A percentile compares a stretch with the other conserved stretches of the same genome.
Conservation (phyloP, 2,888 invertebrate species). For the Galerucella nymphaeae region DNA sequence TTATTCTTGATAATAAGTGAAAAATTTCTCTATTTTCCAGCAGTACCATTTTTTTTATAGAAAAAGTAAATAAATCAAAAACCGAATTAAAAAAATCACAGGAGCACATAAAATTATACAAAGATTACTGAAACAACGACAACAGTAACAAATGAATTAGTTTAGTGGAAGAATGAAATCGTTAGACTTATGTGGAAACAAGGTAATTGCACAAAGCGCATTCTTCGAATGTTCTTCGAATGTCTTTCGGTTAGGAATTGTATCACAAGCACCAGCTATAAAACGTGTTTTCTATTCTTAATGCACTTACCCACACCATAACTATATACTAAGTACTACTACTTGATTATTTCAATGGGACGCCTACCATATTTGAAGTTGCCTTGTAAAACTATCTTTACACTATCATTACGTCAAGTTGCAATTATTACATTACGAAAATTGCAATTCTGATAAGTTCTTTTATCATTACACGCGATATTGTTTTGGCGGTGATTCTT, state of each 20-base stretch:
- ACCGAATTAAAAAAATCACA: conserved; percentile 5
- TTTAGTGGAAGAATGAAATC: conserved; percentile 35
- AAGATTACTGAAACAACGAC: conserved; percentile 12
- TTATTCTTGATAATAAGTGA: too few species aligned
- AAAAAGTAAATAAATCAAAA: not conserved
- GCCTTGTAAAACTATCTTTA: conserved; percentile 19
- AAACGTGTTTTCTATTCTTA: conserved; percentile 49
- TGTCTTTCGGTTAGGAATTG: conserved; percentile 46
- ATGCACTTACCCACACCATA: conserved; percentile 49
- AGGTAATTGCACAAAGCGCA: conserved; percentile 41
- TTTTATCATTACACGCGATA: not conserved
- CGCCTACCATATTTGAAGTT: conserved; percentile 44
- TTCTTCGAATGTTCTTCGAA: conserved; percentile 37
- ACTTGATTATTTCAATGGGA: conserved; percentile 50
- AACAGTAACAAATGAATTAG: conserved; percentile 40
- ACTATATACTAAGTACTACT: conserved; percentile 46
- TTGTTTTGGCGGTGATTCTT: not conserved
- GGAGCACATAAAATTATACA: conserved; percentile 23
- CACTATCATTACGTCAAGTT: conserved; percentile 38
- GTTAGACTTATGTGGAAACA: conserved; percentile 42
- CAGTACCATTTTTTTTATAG: too few species aligned
- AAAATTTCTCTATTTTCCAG: too few species aligned
- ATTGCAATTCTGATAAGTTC: not conserved
- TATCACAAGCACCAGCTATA: conserved; percentile 47
- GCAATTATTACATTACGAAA: conserved; percentile 23